Base-by-base conservation (phyloP, 2,888 invertebrate genomes). In the Ophioninae sp. region DNA sequence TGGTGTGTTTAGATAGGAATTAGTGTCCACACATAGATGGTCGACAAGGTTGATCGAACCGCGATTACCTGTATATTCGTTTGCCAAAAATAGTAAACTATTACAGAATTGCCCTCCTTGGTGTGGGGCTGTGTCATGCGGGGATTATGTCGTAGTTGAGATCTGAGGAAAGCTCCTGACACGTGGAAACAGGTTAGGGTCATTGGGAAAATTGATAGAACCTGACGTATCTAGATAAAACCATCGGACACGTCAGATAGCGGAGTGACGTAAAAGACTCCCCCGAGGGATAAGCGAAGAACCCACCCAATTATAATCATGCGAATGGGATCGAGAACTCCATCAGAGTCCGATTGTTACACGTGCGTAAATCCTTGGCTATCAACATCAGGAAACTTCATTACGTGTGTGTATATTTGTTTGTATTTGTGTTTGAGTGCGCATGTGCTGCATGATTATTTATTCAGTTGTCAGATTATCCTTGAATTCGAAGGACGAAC, bases 11-110 rank as follows among this genome's bases (percentile, higher is more conserved):
- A 8, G 2, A 44, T 7, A 44, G 10, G 13, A 44, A 44, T 44
- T 44, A 44, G 44, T 13, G 44, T 44, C 44, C 10, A 10, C 3
- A 44, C 13, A 44, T 44, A 44, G 30, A 30, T 3, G 30, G 30
- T 30, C 44, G 8, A 8, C 50, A 50, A 50, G 87, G 87, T 88
- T 88, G 87, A 90, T 90, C 90, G 87, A 85, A 77, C 82, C 86
- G 82, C 85, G 87, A 90, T 90, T 90, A 90, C 89, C 88, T 88
- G 78, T 84, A 81, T 81, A 85, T 84, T 62, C 85, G 78, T 85
- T 73, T 83, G 77, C 69, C 75, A 44, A 75, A 85, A 84, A 81
- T 87, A 86, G 81, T 85, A 82, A 79, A 80, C 80, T 65, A 80
- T 80, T 82, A 56, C 83, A 50, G 75, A 57, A 81, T 81, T 85